These are phyloP conservation scores for Cheilosia variabilis DNA, from an alignment of 2,888 invertebrate species.

Conservation along the genomic window DNA sequence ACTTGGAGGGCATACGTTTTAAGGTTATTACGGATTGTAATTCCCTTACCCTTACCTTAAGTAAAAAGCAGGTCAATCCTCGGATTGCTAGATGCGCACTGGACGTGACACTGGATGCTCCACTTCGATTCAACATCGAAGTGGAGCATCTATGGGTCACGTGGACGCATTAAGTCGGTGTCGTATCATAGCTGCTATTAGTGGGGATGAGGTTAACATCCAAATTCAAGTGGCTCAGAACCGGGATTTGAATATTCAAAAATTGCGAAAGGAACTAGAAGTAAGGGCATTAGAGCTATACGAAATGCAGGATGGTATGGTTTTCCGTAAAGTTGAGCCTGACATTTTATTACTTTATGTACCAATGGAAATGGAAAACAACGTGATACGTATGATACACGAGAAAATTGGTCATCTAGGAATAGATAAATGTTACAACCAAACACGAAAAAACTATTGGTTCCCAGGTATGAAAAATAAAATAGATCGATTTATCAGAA, in stretches of 20 bases:
- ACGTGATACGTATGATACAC: constrained; percentile 4
- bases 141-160: constrained; percentile 11
- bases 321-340: neutral
- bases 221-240: constrained; percentile 11
- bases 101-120: too few relatives aligned
- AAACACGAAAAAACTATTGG: too few relatives aligned
- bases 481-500: constrained; percentile 19
- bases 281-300: neutral
- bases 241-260: neutral
- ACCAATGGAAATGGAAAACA: constrained; percentile 10
- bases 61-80: constrained; percentile 62
- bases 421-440: too few relatives aligned
- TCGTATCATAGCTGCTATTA: neutral
- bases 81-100: constrained; percentile 8
- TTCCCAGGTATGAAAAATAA: neutral
- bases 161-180: constrained; percentile 18
- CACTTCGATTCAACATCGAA: constrained; percentile 8
- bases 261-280: neutral
- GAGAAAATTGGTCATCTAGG: constrained; percentile 2
- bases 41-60: too few relatives aligned
- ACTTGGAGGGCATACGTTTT: too few relatives aligned
- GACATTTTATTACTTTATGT: constrained; percentile 1
- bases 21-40: too few relatives aligned
- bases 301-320: constrained; percentile 1
- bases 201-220: neutral